Conservation (phyloP, 2,888 invertebrate genomes). For the Ctenicera cuprea region DNA sequence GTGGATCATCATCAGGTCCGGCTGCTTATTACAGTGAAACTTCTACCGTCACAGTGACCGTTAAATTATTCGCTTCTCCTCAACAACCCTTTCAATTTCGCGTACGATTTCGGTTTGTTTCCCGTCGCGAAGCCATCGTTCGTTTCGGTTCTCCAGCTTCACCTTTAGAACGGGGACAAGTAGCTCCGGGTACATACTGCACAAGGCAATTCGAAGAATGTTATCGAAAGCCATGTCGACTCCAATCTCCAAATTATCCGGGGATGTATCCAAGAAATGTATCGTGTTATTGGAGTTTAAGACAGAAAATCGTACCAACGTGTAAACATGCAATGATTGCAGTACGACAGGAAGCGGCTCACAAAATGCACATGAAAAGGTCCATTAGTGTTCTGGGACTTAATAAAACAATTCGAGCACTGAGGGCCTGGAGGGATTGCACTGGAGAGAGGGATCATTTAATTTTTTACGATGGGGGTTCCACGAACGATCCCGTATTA, state of each 20-base stretch:
- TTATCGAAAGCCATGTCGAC: constrained; percentile 89
- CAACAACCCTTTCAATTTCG: constrained; percentile 87
- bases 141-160: constrained; percentile 85
- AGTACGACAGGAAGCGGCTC: constrained; percentile 84
- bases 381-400: constrained; percentile 81
- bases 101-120: constrained; percentile 88
- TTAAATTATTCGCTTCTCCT: constrained; percentile 84
- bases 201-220: constrained; percentile 90
- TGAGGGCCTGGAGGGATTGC: constrained; percentile 90
- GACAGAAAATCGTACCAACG: constrained; percentile 89
- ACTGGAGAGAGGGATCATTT: constrained; percentile 88
- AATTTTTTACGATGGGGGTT: constrained; percentile 90
- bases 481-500: constrained; percentile 88
- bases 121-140: constrained; percentile 86
- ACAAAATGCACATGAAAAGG: constrained; percentile 83
- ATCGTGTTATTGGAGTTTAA: constrained; percentile 91
- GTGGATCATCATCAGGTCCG: constrained; percentile 86
- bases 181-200: constrained; percentile 79
- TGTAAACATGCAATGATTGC: constrained; percentile 95
- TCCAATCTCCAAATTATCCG: constrained; percentile 94
- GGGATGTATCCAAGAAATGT: constrained; percentile 93
- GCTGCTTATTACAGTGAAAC: constrained; percentile 94
- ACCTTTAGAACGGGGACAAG: constrained; percentile 88
- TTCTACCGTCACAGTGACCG: constrained; percentile 90
- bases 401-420: constrained; percentile 81